Conservation (phyloP, 2,888 invertebrate species). For the Acronicta leporina region DNA sequence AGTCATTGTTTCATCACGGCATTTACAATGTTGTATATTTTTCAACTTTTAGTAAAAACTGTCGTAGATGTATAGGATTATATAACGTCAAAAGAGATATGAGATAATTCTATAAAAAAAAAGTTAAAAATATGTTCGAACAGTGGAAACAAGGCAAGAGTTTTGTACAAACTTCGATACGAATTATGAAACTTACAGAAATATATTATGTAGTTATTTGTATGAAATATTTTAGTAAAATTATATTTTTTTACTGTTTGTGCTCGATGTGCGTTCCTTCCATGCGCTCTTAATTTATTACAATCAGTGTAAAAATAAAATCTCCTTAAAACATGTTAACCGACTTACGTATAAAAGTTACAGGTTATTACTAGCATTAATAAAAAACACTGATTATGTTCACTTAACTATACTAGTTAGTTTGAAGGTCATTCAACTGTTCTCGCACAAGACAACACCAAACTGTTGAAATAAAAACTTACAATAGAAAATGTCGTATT, state of each 20-base stretch:
- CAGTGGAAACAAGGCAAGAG: conserved; percentile 11
- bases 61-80: conserved; percentile 40
- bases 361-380: conserved; percentile 63
- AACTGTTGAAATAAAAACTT: conserved; percentile 76
- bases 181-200: conserved; percentile 7
- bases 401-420: conserved; percentile 48
- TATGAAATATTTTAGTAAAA: conserved; percentile 13
- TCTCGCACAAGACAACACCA: conserved; percentile 80
- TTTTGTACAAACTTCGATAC: conserved; percentile 18
- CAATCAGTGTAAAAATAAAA: conserved; percentile 82
- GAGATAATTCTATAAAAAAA: conserved; percentile 53
- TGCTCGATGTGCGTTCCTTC: conserved; percentile 73
- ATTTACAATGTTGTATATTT: conserved; percentile 20
- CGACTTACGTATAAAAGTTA: conserved; percentile 81
- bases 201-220: conserved; percentile 4
- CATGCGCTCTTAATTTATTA: conserved; percentile 67
- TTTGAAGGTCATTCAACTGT: conserved; percentile 62
- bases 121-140: background rate
- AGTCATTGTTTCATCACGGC: conserved; percentile 24
- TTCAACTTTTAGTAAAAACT: conserved; percentile 50
- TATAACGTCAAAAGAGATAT: conserved; percentile 59
- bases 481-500: conserved; percentile 71
- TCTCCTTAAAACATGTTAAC: conserved; percentile 73
- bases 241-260: conserved; percentile 58
- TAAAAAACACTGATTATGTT: conserved; percentile 61